phyloP scores from a whole-genome alignment of 2,888 invertebrate genomes.

The Esperia sulphurella region DNA sequence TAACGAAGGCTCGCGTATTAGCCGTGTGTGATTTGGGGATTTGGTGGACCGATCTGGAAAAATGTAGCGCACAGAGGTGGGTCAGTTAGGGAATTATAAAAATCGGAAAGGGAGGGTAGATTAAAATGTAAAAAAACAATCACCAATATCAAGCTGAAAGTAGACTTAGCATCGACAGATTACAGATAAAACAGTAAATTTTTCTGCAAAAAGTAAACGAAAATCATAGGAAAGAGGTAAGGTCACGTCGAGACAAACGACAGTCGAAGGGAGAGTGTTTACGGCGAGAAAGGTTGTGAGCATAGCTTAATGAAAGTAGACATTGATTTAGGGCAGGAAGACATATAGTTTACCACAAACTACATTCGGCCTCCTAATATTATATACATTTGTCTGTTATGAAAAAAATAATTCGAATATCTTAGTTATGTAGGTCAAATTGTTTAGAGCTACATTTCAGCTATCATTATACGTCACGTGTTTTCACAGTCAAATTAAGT shows the following conservation, averaged over 20 bases:
- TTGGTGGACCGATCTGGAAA: slow-evolving; percentile 17
- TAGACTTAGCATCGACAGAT: too few species aligned
- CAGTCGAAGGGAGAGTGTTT: slow-evolving; percentile 45
- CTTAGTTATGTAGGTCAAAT: neutral
- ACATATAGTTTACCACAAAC: neutral
- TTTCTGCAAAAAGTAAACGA: neutral
- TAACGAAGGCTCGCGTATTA: slow-evolving; percentile 53
- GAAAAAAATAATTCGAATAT: neutral
- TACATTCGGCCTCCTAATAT: neutral
- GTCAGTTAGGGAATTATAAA: neutral
- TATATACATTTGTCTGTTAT: too few species aligned
- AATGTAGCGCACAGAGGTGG: slow-evolving; percentile 7
- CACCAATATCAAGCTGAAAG: neutral
- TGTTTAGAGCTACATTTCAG: too few species aligned
- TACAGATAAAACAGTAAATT: too few species aligned
- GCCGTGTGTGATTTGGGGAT: slow-evolving; percentile 47
- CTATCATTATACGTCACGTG: too few species aligned
- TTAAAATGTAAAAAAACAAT: neutral
- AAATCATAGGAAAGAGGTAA: slow-evolving; percentile 19
- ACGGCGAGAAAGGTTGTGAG: slow-evolving; percentile 32
- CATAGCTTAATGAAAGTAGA: slow-evolving; percentile 43
- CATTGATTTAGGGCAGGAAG: slow-evolving; percentile 41
- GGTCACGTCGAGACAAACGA: slow-evolving; percentile 42
- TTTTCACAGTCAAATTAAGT: too few species aligned
- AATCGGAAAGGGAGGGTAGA: slow-evolving; percentile 5